Conservation (phyloP, 2,113 vertebrate genomes). For the Raja brachyura region DNA sequence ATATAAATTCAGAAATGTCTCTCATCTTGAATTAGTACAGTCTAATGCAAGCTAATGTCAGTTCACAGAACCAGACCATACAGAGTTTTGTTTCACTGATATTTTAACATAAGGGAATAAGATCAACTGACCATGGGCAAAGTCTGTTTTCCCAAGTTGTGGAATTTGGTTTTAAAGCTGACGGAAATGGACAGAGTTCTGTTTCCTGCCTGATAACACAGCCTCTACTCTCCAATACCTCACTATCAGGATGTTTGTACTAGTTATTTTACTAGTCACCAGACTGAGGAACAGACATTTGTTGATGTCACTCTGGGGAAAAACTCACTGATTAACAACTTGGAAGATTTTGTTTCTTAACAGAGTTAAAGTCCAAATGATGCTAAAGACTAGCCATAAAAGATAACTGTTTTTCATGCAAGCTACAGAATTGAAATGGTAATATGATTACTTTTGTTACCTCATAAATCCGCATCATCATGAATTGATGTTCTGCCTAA, state of each 20-base stretch:
- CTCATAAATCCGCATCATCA: no score
- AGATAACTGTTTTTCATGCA: neutral
- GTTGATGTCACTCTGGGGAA: constrained; percentile 70
- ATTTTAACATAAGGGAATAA: constrained; percentile 45
- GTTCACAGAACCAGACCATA: neutral
- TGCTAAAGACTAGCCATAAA: neutral
- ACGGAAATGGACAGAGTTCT: constrained; percentile 87
- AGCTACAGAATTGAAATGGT: neutral
- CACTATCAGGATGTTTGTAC: constrained; percentile 85
- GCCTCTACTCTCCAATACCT: constrained; percentile 48
- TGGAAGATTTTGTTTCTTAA: constrained; percentile 13
- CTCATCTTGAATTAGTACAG: neutral
- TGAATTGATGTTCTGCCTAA: no score
- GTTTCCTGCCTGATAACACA: constrained; percentile 99
- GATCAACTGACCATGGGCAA: constrained; percentile 43
- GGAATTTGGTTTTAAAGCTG: constrained; percentile 61
- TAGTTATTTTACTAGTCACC: constrained; percentile 62
- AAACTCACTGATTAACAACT: constrained; percentile 66
- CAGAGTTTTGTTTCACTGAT: constrained; percentile 22
- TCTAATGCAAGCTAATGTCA: neutral
- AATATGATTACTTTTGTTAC: neutral
- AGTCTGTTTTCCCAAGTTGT: constrained; percentile 80
- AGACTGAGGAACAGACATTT: constrained; percentile 68
- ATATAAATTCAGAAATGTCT: neutral
- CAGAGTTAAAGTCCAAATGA: neutral